phyloP scores from a whole-genome alignment of 2,113 vertebrate species.

The Podilymbus podiceps region DNA sequence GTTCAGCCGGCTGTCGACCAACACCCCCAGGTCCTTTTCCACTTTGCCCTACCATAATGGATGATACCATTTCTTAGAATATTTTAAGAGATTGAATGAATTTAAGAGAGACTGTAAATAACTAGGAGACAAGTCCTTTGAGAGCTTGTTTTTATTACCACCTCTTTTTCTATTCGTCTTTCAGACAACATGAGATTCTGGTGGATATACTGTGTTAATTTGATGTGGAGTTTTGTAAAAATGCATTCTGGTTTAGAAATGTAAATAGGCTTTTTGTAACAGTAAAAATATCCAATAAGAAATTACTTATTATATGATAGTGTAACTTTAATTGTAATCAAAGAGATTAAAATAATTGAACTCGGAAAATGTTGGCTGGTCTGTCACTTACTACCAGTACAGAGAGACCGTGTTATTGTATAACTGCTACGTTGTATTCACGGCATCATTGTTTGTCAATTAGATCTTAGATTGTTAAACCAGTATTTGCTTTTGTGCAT shows the following conservation, averaged over 20 bases:
- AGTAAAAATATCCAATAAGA: not conserved
- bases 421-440: not conserved
- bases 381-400: not conserved
- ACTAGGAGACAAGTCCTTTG: not conserved
- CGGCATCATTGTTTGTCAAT: not conserved
- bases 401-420: not conserved
- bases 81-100: not conserved
- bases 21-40: too few species aligned
- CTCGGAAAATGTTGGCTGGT: not conserved
- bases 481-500: not conserved
- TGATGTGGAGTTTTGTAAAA: not conserved
- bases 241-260: not conserved
- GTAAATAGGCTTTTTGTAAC: not conserved
- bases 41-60: not conserved
- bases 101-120: not conserved
- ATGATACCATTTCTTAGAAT: not conserved
- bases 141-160: not conserved
- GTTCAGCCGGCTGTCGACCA: too few species aligned
- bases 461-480: not conserved
- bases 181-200: not conserved
- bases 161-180: not conserved
- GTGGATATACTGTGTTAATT: not conserved
- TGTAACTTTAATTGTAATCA: not conserved
- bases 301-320: not conserved
- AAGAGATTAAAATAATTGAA: not conserved